Evolutionary conservation across 1,140 invertebrate genomes (phyloP), one percentile per base, ranked within the genome.

Genomic region (Cotesia glomerata): DNA sequence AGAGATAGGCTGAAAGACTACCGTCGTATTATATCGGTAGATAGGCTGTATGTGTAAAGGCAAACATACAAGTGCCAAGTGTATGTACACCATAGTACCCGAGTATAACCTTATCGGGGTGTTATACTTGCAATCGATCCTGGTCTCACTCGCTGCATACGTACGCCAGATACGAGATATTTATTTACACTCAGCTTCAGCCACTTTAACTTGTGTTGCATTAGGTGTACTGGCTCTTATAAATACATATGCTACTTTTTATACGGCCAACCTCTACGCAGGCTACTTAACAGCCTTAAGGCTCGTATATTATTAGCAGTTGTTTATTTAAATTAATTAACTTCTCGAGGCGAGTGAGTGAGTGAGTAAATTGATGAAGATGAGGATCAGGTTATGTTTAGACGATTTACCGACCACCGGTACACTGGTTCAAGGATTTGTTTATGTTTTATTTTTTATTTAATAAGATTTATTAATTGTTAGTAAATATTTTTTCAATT

Each of bases 271-370:
- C 49, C 26, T 54, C 26, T 68, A 59, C 34, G 51, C 2, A 66
- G 51, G 51, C 69, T 69, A 66, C 49, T 39, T 70, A 45, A 5
- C 26, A 45, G 4, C 39, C 63, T 3, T 11, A 16, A 61, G 35
- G 14, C 18, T 61, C 52, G 56, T 59, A 66, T 61, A 66, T 64
- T 62, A 74, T 72, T 75, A 71, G 61, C 9, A 77, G 32, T 59
- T 80, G 80, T 66, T 79, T 80, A 81, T 79, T 80, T 75, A 76
- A 81, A 80, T 82, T 79, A 76, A 81, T 82, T 81, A 82, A 82
- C 80, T 80, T 81, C 77, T 82, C 76, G 79, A 74, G 26, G 26
- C 76, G 4, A 11, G 14, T n/a, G 35, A 7, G 14, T 36, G 0
- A n/a, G 59, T 26, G 26, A 26, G 26, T 26, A 26, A 26, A 26